Percentiles rank a stretch among this genome's conserved stretches.
Conservation (phyloP, 1,140 invertebrate species). For the Monomorium pharaonis region DNA sequence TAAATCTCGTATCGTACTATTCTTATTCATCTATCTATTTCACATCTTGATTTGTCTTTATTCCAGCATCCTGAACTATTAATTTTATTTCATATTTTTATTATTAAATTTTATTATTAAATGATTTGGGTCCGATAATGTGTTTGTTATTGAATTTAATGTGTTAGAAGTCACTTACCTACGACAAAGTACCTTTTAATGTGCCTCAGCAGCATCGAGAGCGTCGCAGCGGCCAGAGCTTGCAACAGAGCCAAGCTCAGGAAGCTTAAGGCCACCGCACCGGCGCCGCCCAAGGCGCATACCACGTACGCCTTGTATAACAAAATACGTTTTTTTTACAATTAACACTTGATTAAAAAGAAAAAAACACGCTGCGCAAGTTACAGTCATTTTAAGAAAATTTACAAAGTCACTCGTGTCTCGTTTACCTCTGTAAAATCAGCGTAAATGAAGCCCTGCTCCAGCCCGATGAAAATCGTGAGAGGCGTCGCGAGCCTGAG, state of each 20-base stretch:
- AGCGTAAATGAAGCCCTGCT: slow-evolving; percentile 90
- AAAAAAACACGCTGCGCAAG: not conserved
- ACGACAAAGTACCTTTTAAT: slow-evolving; percentile 88
- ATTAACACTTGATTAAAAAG: not conserved
- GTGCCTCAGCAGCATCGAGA: slow-evolving; percentile 89
- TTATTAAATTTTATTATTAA: not conserved
- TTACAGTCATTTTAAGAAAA: not conserved
- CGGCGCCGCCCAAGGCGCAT: slow-evolving; percentile 88
- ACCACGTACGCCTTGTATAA: slow-evolving; percentile 86
- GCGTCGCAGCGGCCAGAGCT: slow-evolving; percentile 88
- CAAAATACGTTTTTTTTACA: not conserved
- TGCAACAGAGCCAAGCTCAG: slow-evolving; percentile 88
- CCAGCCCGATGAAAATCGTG: slow-evolving; percentile 89
- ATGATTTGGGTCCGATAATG: not conserved
- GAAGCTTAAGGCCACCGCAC: slow-evolving; percentile 87
- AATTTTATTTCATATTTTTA: not conserved
- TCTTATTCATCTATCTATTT: not conserved
- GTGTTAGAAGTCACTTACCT: slow-evolving; percentile 81
- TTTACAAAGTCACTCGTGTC: not conserved
- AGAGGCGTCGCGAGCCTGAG: slow-evolving; percentile 88
- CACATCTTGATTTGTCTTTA: not conserved
- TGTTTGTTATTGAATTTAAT: not conserved
- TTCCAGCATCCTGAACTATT: no score
- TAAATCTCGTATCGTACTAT: not conserved
- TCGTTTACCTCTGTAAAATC: slow-evolving; percentile 88